Base-by-base conservation (phyloP, 2,888 invertebrate genomes). In the Tiliacea citrago region DNA sequence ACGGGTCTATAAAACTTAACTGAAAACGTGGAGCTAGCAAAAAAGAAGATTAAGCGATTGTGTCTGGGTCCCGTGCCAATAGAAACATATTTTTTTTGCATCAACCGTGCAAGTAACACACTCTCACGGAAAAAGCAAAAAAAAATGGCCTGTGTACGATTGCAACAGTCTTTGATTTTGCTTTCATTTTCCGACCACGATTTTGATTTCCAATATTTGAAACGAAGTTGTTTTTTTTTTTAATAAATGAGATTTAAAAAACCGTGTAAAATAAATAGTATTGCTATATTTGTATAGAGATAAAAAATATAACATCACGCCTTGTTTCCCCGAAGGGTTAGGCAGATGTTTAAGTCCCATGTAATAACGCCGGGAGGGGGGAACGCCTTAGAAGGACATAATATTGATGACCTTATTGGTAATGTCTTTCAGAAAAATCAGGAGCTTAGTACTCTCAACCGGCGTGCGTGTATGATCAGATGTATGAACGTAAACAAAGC, bases 11-110 rank as follows among this genome's bases (percentile, higher is more conserved):
- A 74, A 79, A 86, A 84, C 75, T 65, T 74, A 65, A 72, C 81
- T 73, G 68, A 75, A 83, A 84, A 73, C 68, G 77, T 72, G 29
- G 73, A 84, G 75, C 51, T 47, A 73, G 60, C 39, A 71, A 84
- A 80, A 77, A 79, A 70, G 63, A 63, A 75, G 63, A 70, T 65
- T 53, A 74, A 60, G 24, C 60, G 65, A 68, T 67, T 72, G 65
- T 61, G 73, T 62, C 73, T 29, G 66, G 65, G 68, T 68, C 45
- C 39, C 35, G 63, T 74, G 85, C 73, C 80, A 79, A 82, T 74
- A 66, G 60, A 57, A 77, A 72, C 9, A 72, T n/a, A 13, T 47
- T 71, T 68, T 62, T 81, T 79, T 81, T 77, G 65, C 62, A 74
- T 47, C 49, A n/a, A 12, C 49, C 10, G 16, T 79, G 75, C 62